phyloP scores from a whole-genome alignment of 2,888 invertebrate genomes.

The Melangyna quadrimaculata region DNA sequence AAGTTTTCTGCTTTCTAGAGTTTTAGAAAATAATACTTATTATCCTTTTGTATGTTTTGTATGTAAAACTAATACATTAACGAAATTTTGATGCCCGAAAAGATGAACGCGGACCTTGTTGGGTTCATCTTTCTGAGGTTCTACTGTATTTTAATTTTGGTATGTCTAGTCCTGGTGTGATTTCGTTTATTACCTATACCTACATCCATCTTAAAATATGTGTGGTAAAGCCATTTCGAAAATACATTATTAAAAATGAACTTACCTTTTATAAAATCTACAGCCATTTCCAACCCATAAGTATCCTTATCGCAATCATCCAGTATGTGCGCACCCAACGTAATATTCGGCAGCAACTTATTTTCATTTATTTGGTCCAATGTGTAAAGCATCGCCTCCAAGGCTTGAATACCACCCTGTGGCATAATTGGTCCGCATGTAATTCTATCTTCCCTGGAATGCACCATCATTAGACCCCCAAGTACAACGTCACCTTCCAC shows the following conservation, averaged over 20 bases:
- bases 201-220: too few species aligned
- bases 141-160: too few species aligned
- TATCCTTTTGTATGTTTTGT: too few species aligned
- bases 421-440: slow-evolving; percentile 97
- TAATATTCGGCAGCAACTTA: slow-evolving; percentile 88
- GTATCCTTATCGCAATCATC: slow-evolving; percentile 98
- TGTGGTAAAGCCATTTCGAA: background rate
- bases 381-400: slow-evolving; percentile 96
- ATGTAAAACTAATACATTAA: too few species aligned
- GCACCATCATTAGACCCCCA: slow-evolving; percentile 97
- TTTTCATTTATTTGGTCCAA: slow-evolving; percentile 89
- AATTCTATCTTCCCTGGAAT: slow-evolving; percentile 92
- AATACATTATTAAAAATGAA: slow-evolving; percentile 35
- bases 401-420: slow-evolving; percentile 93
- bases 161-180: too few species aligned
- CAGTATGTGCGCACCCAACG: slow-evolving; percentile 92
- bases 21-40: too few species aligned
- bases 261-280: slow-evolving; percentile 97
- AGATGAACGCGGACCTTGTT: too few species aligned
- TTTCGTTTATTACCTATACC: too few species aligned
- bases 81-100: too few species aligned
- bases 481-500: slow-evolving; percentile 94
- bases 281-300: slow-evolving; percentile 96
- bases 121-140: too few species aligned
- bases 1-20: too few species aligned